Evolutionary conservation across 1,140 invertebrate genomes (phyloP).

Genomic region (Eupristina koningsbergeri): DNA sequence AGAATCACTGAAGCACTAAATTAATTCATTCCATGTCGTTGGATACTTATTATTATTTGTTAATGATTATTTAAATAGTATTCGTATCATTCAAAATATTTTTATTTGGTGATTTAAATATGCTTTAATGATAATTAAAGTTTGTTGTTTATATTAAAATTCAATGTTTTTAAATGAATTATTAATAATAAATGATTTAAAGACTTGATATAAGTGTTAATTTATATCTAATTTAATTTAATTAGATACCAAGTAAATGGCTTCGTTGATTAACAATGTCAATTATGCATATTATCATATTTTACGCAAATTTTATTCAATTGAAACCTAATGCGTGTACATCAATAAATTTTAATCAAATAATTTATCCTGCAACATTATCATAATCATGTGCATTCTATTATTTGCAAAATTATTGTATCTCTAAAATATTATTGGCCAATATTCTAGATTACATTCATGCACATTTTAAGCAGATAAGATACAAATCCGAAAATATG

Average conservation of each 20-base stretch:
- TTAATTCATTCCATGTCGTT: neutral
- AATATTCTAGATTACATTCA: neutral
- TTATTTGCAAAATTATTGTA: constrained; percentile 2
- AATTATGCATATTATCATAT: too few species aligned
- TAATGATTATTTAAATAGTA: neutral
- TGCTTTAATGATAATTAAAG: too few species aligned
- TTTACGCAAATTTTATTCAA: too few species aligned
- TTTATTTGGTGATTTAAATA: too few species aligned
- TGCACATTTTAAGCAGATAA: neutral
- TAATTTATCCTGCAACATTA: neutral
- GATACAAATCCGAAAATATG: neutral
- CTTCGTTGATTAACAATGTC: neutral
- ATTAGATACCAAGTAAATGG: neutral
- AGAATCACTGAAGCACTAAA: neutral
- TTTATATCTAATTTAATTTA: too few species aligned
- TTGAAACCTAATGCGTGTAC: too few species aligned
- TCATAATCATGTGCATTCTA: neutral
- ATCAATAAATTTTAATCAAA: too few species aligned
- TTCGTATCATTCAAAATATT: neutral
- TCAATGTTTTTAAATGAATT: too few species aligned
- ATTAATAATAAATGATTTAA: neutral
- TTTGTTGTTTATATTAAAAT: too few species aligned
- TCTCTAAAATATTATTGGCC: neutral
- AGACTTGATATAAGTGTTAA: neutral
- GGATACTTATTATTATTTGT: neutral